Conservation (phyloP, 2,888 invertebrate species). For the Fissipunctia ypsillon region DNA sequence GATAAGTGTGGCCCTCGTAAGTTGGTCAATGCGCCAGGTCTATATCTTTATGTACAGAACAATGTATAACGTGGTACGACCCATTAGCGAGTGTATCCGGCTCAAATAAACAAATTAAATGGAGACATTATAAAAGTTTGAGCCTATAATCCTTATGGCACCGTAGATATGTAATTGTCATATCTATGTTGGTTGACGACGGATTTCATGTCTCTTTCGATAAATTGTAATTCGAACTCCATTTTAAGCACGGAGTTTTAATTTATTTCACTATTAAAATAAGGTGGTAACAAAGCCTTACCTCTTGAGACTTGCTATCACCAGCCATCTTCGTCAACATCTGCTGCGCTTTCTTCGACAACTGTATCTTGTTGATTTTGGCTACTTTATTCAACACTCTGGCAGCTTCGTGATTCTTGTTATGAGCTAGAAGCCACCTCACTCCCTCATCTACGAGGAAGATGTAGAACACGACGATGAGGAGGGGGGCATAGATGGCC, state of each 20-base stretch:
- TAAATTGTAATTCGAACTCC: not conserved
- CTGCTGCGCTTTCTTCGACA: constrained; percentile 88
- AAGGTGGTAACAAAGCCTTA: constrained; percentile 46
- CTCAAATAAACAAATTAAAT: not conserved
- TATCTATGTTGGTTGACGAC: not conserved
- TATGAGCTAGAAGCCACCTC: constrained; percentile 94
- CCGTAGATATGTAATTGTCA: not conserved
- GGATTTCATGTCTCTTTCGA: not conserved
- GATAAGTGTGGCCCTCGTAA: constrained; percentile 6
- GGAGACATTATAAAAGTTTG: not conserved
- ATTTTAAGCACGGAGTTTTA: not conserved
- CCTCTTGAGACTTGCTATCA: constrained; percentile 78
- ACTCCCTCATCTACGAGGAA: constrained; percentile 94
- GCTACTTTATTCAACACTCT: constrained; percentile 92
- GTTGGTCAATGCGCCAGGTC: not conserved
- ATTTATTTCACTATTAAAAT: not conserved
- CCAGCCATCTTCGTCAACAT: constrained; percentile 83
- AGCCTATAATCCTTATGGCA: not conserved
- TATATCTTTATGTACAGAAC: not conserved
- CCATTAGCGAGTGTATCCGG: not conserved
- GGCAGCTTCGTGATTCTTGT: constrained; percentile 92
- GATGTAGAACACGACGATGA: constrained; percentile 92
- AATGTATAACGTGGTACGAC: not conserved
- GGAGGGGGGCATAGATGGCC: constrained; percentile 93
- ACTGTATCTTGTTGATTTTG: constrained; percentile 91